Conservation (phyloP, 2,797 vertebrate species). For the Craterocephalus amniculus region DNA sequence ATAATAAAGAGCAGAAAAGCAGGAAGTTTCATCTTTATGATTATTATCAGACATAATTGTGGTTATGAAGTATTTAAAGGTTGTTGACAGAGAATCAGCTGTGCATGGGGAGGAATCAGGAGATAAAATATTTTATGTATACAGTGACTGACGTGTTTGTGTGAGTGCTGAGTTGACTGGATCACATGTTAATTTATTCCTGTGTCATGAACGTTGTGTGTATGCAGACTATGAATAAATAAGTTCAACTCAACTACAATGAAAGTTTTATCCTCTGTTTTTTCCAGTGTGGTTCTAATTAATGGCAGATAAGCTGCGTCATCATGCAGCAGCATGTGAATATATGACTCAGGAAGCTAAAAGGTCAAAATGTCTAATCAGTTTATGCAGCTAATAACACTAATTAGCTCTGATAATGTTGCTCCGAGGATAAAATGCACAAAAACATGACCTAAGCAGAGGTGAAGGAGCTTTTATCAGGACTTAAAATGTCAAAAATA, state of each 20-base stretch:
- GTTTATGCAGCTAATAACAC: slow-evolving; percentile 9
- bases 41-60: not conserved
- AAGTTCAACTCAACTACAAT: slow-evolving; percentile 18
- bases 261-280: not conserved
- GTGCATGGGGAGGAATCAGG: slow-evolving; percentile 44
- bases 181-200: slow-evolving; percentile 41
- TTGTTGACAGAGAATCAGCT: slow-evolving; percentile 1
- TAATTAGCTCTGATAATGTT: slow-evolving; percentile 16
- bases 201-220: slow-evolving; percentile 5
- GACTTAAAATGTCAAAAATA: not conserved
- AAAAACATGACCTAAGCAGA: not conserved
- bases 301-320: not conserved
- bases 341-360: slow-evolving; percentile 21
- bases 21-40: not conserved
- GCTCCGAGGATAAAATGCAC: not conserved
- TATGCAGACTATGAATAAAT: slow-evolving; percentile 7
- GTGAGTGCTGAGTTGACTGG: slow-evolving; percentile 9
- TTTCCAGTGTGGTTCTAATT: no score
- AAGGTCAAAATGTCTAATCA: slow-evolving; percentile 8
- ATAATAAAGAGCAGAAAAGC: fast-evolving
- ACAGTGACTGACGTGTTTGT: slow-evolving; percentile 16
- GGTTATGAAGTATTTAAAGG: slow-evolving; percentile 2
- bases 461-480: not conserved
- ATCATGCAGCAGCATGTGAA: slow-evolving; percentile 4
- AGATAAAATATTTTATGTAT: slow-evolving; percentile 21